Conservation (phyloP, 2,888 invertebrate species). For the Rotaria sp. region DNA sequence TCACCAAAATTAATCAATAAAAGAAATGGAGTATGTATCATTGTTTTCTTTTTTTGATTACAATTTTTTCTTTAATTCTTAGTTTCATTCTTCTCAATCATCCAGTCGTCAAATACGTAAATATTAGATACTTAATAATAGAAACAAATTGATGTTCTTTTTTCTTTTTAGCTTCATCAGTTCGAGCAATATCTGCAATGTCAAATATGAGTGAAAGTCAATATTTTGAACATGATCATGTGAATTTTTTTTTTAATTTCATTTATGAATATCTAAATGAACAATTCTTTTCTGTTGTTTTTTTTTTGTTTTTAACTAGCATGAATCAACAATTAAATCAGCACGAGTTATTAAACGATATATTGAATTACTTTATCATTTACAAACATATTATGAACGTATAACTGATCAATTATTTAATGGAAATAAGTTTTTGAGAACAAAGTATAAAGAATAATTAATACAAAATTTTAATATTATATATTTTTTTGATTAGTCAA, state of each 20-base stretch:
- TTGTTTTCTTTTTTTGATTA: background rate
- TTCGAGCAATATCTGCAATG: background rate
- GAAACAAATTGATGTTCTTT: background rate
- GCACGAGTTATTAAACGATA: slow-evolving; percentile 3
- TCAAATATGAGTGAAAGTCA: background rate
- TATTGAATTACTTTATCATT: slow-evolving; percentile 24
- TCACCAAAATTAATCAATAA: background rate
- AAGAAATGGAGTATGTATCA: background rate
- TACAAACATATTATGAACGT: slow-evolving; percentile 27
- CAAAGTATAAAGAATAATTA: background rate
- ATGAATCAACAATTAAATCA: background rate
- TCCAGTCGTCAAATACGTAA: background rate
- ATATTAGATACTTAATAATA: background rate
- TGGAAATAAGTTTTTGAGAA: background rate
- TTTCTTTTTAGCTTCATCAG: background rate
- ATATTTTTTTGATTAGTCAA: background rate
- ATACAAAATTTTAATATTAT: background rate
- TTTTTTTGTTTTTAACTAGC: background rate
- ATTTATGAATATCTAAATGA: too few species aligned
- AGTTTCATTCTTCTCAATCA: background rate
- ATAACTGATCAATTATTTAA: background rate
- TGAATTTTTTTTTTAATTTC: background rate
- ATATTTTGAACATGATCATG: background rate
- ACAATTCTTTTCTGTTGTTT: too few species aligned
- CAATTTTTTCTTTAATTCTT: background rate